Evolutionary conservation across 1,140 invertebrate species (phyloP).

Genomic region (Diabrotica virgifera): DNA sequence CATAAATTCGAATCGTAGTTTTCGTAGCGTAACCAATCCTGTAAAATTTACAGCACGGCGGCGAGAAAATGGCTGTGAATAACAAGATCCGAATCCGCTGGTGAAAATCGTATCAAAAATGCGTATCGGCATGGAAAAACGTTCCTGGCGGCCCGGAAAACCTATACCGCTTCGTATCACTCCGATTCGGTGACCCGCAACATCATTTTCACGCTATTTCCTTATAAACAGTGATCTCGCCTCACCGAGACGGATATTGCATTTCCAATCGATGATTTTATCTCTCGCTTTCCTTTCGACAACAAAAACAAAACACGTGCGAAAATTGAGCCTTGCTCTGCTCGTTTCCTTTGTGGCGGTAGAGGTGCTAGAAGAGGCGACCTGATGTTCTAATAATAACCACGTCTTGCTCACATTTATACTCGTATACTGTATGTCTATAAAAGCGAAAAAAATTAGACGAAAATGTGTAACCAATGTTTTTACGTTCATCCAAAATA

Average conservation of each 20-base stretch:
- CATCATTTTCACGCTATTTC: conserved; percentile 2
- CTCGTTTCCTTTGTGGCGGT: too few species aligned
- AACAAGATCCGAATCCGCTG: background rate
- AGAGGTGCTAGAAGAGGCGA: too few species aligned
- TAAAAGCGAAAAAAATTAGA: too few species aligned
- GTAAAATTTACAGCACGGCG: background rate
- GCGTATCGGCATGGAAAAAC: conserved; percentile 1
- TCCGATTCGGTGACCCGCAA: background rate
- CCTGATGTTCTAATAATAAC: too few species aligned
- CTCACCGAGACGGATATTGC: background rate
- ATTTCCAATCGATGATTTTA: background rate
- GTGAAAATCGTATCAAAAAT: conserved; percentile 3
- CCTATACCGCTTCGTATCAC: background rate
- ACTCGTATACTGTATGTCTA: too few species aligned
- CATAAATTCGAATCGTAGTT: background rate
- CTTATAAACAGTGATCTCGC: background rate
- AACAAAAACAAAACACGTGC: too few species aligned
- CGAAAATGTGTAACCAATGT: too few species aligned
- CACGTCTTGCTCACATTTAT: too few species aligned
- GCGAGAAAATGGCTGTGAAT: background rate
- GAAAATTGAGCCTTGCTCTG: too few species aligned
- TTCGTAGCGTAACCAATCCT: background rate
- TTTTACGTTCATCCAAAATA: too few species aligned
- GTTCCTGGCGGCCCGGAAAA: background rate
- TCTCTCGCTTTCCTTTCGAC: background rate